Conservation (phyloP, 2,888 invertebrate species). For the Calameuta pallipes region DNA sequence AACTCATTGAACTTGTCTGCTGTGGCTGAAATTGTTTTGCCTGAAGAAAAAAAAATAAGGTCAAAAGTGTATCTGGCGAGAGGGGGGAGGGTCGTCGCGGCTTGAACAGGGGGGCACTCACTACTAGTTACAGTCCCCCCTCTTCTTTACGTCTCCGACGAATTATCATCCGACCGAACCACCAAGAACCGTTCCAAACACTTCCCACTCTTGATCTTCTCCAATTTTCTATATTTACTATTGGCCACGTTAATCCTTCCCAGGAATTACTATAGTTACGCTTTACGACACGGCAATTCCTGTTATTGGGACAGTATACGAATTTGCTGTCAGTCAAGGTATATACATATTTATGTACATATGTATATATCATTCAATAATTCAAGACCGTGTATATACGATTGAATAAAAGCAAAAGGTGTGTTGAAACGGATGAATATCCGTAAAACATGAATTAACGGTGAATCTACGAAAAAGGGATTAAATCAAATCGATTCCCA, state of each 20-base stretch:
- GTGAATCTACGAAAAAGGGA: background rate
- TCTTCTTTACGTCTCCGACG: background rate
- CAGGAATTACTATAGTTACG: background rate
- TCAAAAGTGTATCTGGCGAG: background rate
- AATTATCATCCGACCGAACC: background rate
- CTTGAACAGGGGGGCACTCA: background rate
- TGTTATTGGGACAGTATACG: background rate
- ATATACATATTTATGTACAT: no score
- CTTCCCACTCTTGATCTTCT: background rate
- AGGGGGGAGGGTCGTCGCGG: no score
- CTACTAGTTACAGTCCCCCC: background rate
- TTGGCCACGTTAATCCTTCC: background rate
- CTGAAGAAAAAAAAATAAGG: background rate
- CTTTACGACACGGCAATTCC: background rate
- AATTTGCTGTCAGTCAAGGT: background rate
- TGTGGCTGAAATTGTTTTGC: background rate
- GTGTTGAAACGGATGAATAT: background rate
- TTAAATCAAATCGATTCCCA: background rate
- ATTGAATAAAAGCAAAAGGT: background rate
- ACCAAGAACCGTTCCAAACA: background rate
- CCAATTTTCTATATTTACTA: background rate
- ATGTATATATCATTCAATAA: no score
- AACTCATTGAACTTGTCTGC: background rate
- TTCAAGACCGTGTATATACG: background rate
- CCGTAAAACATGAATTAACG: background rate